A percentile compares a stretch with the other conserved stretches of the same genome.
Evolutionary conservation across 2,888 invertebrate genomes (phyloP).

Genomic region (Tridacna gigas): DNA sequence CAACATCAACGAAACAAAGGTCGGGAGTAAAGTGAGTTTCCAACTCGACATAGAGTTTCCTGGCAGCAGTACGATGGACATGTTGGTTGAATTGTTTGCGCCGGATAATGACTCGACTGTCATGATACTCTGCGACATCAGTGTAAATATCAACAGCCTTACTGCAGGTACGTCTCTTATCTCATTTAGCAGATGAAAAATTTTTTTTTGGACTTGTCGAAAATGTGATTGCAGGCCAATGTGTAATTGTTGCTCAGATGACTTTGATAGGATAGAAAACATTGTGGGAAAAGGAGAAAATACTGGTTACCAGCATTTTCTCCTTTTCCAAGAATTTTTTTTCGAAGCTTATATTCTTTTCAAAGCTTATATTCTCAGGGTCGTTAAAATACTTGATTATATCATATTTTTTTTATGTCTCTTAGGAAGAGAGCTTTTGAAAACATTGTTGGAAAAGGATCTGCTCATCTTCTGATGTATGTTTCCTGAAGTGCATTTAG

Average conservation of each 20-base stretch:
- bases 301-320: background rate
- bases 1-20: conserved; percentile 51
- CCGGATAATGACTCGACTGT: conserved; percentile 82
- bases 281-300: background rate
- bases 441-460: too few species aligned
- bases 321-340: background rate
- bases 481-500: too few species aligned
- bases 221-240: too few species aligned
- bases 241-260: too few species aligned
- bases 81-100: conserved; percentile 83
- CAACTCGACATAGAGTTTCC: conserved; percentile 76
- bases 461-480: too few species aligned
- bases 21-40: conserved; percentile 76
- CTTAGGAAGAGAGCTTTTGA: too few species aligned
- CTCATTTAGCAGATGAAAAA: background rate
- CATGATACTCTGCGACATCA: conserved; percentile 82
- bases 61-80: conserved; percentile 62
- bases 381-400: too few species aligned
- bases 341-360: too few species aligned
- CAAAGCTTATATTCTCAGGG: too few species aligned
- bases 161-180: conserved; percentile 1
- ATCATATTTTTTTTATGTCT: too few species aligned
- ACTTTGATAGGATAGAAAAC: background rate
- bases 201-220: too few species aligned
- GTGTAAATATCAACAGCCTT: conserved; percentile 47